phyloP scores from a whole-genome alignment of 2,888 invertebrate genomes.

The Ariolimax columbianus region DNA sequence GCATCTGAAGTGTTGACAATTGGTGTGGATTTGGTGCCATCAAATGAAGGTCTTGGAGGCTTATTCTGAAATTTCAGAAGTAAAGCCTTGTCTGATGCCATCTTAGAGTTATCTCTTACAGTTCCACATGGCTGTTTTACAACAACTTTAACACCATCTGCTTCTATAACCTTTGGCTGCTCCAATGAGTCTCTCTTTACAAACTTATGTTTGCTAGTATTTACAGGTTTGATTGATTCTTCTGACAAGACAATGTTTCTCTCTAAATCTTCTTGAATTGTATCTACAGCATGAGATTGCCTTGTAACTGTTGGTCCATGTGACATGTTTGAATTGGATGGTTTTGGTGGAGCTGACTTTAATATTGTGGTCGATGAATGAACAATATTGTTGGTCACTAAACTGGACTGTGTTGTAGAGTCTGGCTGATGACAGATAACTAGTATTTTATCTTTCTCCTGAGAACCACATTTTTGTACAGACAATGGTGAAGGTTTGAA shows the following conservation, averaged over 20 bases:
- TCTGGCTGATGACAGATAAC: not conserved
- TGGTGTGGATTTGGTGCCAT: not conserved
- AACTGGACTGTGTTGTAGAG: not conserved
- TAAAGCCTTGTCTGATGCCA: not conserved
- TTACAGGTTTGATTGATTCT: constrained; percentile 5
- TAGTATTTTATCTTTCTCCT: not conserved
- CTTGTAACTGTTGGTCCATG: not conserved
- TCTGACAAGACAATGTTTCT: constrained; percentile 21
- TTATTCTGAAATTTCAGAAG: constrained; percentile 15
- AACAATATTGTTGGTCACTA: not conserved
- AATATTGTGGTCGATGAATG: not conserved
- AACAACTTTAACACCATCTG: not conserved
- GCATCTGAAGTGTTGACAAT: not conserved
- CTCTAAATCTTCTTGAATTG: not conserved
- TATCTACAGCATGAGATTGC: not conserved
- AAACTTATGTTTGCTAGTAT: constrained; percentile 16
- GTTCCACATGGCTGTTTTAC: constrained; percentile 1
- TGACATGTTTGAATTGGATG: not conserved
- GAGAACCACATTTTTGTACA: not conserved
- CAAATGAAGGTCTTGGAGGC: not conserved
- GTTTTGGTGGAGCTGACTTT: not conserved
- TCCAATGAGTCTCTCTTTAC: not conserved
- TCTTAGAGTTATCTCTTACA: constrained; percentile 12
- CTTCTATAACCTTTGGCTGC: not conserved
- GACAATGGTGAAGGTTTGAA: not conserved